Percentiles rank a stretch among this genome's conserved stretches.
Conservation (phyloP, 2,797 vertebrate species). For the Sternotherus odoratus region DNA sequence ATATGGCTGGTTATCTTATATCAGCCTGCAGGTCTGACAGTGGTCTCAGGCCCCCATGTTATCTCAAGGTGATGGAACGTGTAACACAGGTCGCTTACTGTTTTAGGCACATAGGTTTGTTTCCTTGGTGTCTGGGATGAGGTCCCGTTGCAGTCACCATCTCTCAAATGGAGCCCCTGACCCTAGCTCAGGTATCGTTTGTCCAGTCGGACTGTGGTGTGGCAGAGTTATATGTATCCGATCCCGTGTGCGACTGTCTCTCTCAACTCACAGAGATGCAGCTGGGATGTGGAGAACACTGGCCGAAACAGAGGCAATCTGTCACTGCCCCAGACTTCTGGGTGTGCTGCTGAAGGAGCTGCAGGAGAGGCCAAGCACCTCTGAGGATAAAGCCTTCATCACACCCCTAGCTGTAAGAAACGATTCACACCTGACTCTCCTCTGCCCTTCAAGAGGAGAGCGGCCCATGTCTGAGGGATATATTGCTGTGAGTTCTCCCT, state of each 20-base stretch:
- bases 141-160: not conserved
- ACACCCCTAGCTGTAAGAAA: conserved; percentile 66
- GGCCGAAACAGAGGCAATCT: conserved; percentile 52
- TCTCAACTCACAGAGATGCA: conserved; percentile 34
- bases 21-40: not conserved
- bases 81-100: not conserved
- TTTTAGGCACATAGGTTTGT: not conserved
- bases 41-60: not conserved
- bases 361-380: conserved; percentile 63
- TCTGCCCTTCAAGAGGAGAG: not conserved
- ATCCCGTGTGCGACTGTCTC: not conserved
- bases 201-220: not conserved
- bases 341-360: conserved; percentile 66
- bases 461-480: not conserved
- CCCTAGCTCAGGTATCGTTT: not conserved
- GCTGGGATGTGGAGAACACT: conserved; percentile 71
- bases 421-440: not conserved
- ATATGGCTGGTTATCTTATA: not conserved
- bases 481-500: not conserved
- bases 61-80: not conserved
- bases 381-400: conserved; percentile 50
- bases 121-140: not conserved
- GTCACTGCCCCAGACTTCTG: conserved; percentile 57
- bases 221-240: not conserved
- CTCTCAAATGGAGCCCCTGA: not conserved